Conservation (phyloP, 2,113 vertebrate genomes). For the Ciconia maguari region DNA sequence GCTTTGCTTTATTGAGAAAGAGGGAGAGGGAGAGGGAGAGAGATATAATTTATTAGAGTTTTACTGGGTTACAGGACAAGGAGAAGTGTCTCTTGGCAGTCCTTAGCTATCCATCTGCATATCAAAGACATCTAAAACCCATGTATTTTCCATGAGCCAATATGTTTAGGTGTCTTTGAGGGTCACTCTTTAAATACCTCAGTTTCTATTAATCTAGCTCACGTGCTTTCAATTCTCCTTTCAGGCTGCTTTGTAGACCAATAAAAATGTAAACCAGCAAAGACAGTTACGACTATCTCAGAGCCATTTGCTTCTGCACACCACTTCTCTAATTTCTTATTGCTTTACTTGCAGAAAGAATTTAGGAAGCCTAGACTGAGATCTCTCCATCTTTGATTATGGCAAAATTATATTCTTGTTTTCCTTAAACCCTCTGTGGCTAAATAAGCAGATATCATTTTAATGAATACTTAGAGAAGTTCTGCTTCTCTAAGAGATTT, state of each 20-base stretch:
- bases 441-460: slow-evolving; percentile 17
- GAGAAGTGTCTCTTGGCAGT: neutral
- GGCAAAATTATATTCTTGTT: neutral
- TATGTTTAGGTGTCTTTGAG: neutral
- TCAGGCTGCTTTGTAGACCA: neutral
- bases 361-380: neutral
- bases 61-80: neutral
- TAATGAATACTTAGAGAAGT: slow-evolving; percentile 16
- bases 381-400: neutral
- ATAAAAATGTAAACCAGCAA: neutral
- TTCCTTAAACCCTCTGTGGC: neutral
- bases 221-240: neutral
- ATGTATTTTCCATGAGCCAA: neutral
- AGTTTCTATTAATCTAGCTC: neutral
- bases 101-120: neutral
- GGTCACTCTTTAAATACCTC: neutral
- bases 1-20: neutral
- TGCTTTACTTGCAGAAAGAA: neutral
- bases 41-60: neutral
- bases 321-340: neutral
- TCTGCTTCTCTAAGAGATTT: neutral
- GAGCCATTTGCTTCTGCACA: neutral
- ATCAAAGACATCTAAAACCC: neutral
- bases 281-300: neutral
- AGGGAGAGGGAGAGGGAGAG: too few relatives aligned